These are phyloP conservation scores for Vulpes vulpes DNA, from an alignment of 2,113 vertebrate genomes.

Conservation along the genomic window DNA sequence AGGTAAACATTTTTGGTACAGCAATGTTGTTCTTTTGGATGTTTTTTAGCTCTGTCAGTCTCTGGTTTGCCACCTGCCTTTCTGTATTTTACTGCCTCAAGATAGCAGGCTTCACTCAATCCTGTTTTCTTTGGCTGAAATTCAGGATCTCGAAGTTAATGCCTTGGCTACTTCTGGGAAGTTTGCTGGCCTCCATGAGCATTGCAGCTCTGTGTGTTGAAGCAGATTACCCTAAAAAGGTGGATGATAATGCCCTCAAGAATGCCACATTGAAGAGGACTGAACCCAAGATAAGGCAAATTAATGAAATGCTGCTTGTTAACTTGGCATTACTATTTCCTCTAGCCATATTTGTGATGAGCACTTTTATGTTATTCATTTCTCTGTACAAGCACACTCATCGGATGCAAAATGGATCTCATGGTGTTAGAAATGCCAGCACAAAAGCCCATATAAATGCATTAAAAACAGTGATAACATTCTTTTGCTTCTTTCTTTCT, in stretches of 20 bases:
- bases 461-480: conserved; percentile 63
- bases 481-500: conserved; percentile 74
- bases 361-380: conserved; percentile 23
- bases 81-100: conserved; percentile 73
- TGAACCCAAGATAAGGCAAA: neutral
- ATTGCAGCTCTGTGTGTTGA: neutral
- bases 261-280: neutral
- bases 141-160: conserved; percentile 68
- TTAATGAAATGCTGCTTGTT: conserved; percentile 47
- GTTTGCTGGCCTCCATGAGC: conserved; percentile 64
- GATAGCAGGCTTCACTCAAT: conserved; percentile 78
- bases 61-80: conserved; percentile 55
- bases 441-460: conserved; percentile 60
- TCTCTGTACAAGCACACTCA: conserved; percentile 65
- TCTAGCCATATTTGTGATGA: conserved; percentile 53
- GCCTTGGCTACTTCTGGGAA: conserved; percentile 66
- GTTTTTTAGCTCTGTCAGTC: conserved; percentile 59
- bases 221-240: neutral
- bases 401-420: neutral
- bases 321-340: conserved; percentile 66
- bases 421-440: neutral
- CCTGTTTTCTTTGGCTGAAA: conserved; percentile 78
- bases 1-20: neutral
- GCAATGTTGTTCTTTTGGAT: conserved; percentile 19
- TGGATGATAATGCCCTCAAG: neutral